Evolutionary conservation across 92 coral and sea anemone species (phyloP).

Genomic region (Palythoa caribaeorum): DNA sequence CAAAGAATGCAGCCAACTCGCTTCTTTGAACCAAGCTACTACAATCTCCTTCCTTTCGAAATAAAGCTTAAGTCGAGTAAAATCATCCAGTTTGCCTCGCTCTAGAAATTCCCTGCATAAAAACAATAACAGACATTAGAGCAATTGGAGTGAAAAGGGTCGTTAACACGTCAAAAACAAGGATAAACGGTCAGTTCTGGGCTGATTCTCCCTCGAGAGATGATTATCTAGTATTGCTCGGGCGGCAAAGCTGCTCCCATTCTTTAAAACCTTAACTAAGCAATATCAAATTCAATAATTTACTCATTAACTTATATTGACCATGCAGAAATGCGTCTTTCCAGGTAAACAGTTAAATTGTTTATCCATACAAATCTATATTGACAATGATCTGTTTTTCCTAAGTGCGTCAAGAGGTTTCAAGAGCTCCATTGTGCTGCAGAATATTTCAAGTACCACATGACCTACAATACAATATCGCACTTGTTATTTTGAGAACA

Average conservation of each 20-base stretch:
- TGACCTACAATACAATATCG: constrained; percentile 3
- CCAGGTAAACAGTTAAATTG: constrained; percentile 54
- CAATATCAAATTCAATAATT: constrained; percentile 45
- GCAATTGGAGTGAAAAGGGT: background rate
- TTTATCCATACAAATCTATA: constrained; percentile 56
- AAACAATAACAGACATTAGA: background rate
- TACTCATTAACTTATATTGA: constrained; percentile 45
- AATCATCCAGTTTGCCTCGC: constrained; percentile 90
- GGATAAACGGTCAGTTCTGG: background rate
- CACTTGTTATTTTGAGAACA: constrained; percentile 27
- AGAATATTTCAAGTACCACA: constrained; percentile 28
- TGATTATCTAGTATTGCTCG: constrained; percentile 25
- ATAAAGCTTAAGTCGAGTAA: constrained; percentile 88
- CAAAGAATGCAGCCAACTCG: constrained; percentile 94
- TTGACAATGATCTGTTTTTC: constrained; percentile 52
- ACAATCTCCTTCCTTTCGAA: constrained; percentile 97
- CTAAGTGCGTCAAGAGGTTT: constrained; percentile 40
- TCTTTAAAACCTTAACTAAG: constrained; percentile 23
- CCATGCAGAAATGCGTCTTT: constrained; percentile 51
- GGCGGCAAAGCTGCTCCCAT: constrained; percentile 27
- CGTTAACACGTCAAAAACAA: constrained; percentile 23
- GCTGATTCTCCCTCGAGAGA: constrained; percentile 28
- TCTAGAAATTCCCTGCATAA: constrained; percentile 89
- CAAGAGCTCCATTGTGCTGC: constrained; percentile 35
- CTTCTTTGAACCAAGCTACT: constrained; percentile 99